Base-by-base conservation (phyloP, 2,888 invertebrate species). In the Meiosimyza platycephala region DNA sequence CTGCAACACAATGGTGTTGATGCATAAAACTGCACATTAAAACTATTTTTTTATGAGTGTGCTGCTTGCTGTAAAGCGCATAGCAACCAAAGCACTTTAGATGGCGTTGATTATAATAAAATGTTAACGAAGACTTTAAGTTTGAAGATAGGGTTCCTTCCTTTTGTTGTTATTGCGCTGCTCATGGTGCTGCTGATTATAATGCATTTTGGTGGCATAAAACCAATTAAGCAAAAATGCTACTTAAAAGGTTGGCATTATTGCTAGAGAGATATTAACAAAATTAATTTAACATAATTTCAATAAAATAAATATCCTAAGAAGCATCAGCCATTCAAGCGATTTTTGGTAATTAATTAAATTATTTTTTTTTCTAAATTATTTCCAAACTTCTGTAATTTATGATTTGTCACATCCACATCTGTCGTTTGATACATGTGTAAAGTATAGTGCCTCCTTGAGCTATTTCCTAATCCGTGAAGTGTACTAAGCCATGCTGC, bases 61-160 rank as follows among this genome's bases (percentile, higher is more conserved):
- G 9, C 40, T 9, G 9, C 40, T 28, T 40, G 40, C 40, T 9
- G 9, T 9, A 9, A 9, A 40, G 40, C 40, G 9, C 28, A 28
- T 18, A 12, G 22, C 57, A 57, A 6, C 22, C 22, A 57, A 57
- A 28, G 28, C 57, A 57, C 57, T 57, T 57, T 57, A 40, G 57
- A 57, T 57, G 57, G 57, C 22, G 57, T 57, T 57, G 22, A 57
- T 57, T 28, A 57, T 57, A 57, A 57, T 57, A 57, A 57, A 57
- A 57, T 28, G 57, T 57, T 28, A 57, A 13, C 57, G 28, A 57
- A 12, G 22, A 57, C 18, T 6, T 28, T 57, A 28, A 12, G 13
- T 28, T 28, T 55, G n/a, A 15, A 11, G 3, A 9, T 9, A 40
- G 9, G 4, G 28, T 28, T 28, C 4, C 3, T 22, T 1, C 1